A percentile compares a stretch with the other conserved stretches of the same genome.
Evolutionary conservation across 92 coral and sea anemone genomes (phyloP).

Genomic region (Pocillopora grandis): DNA sequence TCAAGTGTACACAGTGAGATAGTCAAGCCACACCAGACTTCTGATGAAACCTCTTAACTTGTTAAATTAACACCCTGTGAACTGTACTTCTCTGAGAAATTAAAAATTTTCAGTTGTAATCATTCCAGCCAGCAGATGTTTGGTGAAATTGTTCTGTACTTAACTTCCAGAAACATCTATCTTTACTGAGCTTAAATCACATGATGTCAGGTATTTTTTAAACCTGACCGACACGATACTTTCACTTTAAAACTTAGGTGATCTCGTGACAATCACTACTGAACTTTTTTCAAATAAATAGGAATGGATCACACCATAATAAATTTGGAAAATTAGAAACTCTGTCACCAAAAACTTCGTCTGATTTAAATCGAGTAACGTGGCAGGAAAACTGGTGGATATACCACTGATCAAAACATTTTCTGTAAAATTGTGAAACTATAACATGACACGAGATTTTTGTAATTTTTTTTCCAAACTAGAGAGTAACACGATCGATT

Average conservation of each 20-base stretch:
- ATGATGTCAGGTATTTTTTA: neutral
- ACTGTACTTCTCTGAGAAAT: neutral
- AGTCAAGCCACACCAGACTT: too few relatives aligned
- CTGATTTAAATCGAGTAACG: constrained; percentile 14
- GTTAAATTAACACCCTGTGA: neutral
- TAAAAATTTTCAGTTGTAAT: neutral
- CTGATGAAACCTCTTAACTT: too few relatives aligned
- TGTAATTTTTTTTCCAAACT: too few relatives aligned
- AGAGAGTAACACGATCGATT: too few relatives aligned
- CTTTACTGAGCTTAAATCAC: neutral
- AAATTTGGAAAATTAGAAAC: neutral
- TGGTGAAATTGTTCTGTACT: neutral
- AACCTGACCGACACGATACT: neutral
- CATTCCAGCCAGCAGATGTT: neutral
- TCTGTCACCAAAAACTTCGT: constrained; percentile 3
- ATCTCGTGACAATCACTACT: constrained; percentile 13
- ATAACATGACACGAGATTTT: too few relatives aligned
- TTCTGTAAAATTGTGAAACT: neutral
- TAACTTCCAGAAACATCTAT: neutral
- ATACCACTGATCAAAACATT: constrained; percentile 9
- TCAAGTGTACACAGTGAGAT: too few relatives aligned
- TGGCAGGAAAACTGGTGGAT: constrained; percentile 42
- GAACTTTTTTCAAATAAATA: constrained; percentile 19
- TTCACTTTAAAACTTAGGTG: neutral
- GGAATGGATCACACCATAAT: neutral